Base-by-base conservation (phyloP, 2,888 invertebrate species). In the Tribolium freemani region DNA sequence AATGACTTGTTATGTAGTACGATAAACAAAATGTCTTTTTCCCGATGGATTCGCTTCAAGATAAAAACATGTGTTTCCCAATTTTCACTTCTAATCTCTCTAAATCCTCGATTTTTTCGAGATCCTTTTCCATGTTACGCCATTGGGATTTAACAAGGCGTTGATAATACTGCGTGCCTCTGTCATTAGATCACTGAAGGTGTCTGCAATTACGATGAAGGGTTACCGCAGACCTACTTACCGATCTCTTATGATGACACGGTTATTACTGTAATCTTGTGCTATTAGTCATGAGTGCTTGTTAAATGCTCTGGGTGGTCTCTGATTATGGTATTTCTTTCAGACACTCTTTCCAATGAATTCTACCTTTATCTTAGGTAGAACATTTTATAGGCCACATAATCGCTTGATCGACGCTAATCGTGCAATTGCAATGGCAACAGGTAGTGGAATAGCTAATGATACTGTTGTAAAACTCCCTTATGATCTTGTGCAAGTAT, bases 261-360 rank as follows among this genome's bases (percentile, higher is more conserved):
- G 82, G 78, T 83, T 84, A 84, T 84, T 83, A 83, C 82, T 79
- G 84, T 84, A 83, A 84, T 84, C 81, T 82, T 80, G 77, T 75
- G 79, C 83, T 83, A 84, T 84, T 84, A 84, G 84, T 83, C 83
- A 83, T 81, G 81, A 83, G 76, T 79, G 81, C 80, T 82, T 81
- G 81, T 82, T 83, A 81, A 80, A 79, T 80, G 75, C 77, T 75
- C 77, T 83, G 81, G 84, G 83, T 84, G 83, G 83, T 84, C 83
- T 81, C 60, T 67, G 56, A 67, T 67, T 56, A 46, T 48, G 57
- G 48, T 57, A 48, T 48, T 67, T 67, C 48, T 67, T 57, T 57
- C 57, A 26, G 67, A 48, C 56, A 45, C 67, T 57, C 31, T 63
- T 63, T 51, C 64, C 48, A 67, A 26, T 67, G 20, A 44, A 56